Evolutionary conservation across 1,140 invertebrate species (phyloP).

Genomic region (Drosophila ohnishii): DNA sequence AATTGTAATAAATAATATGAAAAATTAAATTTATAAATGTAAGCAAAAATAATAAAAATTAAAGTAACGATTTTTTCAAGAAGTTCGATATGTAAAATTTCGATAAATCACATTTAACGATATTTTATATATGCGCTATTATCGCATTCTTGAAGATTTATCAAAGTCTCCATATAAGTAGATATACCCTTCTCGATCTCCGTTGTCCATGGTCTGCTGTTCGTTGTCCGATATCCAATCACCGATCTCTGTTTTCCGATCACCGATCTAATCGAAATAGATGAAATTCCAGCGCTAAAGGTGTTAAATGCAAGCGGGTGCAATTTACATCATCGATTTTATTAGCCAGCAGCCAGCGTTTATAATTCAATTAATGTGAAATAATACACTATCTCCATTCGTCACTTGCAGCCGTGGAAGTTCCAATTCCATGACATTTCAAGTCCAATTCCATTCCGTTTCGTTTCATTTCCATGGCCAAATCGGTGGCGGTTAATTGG

Average conservation of each 20-base stretch:
- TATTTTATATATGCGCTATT: background rate
- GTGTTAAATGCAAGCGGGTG: constrained; percentile 76
- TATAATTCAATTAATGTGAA: constrained; percentile 79
- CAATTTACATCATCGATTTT: constrained; percentile 81
- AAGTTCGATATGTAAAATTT: background rate
- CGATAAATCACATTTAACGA: background rate
- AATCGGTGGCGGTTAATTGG: constrained; percentile 72
- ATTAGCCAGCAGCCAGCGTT: constrained; percentile 71
- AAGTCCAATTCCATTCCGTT: background rate
- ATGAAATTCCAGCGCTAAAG: constrained; percentile 75
- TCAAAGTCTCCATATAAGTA: background rate
- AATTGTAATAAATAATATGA: no score
- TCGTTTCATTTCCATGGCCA: constrained; percentile 20
- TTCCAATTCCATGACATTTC: background rate
- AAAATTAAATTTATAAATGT: no score
- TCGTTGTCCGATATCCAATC: background rate
- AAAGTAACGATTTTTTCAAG: no score
- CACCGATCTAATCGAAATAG: constrained; percentile 52
- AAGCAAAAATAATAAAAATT: no score
- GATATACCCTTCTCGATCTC: constrained; percentile 5
- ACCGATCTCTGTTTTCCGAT: background rate
- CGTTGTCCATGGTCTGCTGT: background rate
- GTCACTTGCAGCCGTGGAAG: background rate
- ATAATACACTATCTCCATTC: constrained; percentile 52
- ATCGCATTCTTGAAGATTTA: background rate